Percentiles rank a stretch among this genome's conserved stretches.
Conservation (phyloP, 2,113 vertebrate species). For the Canis aureus region DNA sequence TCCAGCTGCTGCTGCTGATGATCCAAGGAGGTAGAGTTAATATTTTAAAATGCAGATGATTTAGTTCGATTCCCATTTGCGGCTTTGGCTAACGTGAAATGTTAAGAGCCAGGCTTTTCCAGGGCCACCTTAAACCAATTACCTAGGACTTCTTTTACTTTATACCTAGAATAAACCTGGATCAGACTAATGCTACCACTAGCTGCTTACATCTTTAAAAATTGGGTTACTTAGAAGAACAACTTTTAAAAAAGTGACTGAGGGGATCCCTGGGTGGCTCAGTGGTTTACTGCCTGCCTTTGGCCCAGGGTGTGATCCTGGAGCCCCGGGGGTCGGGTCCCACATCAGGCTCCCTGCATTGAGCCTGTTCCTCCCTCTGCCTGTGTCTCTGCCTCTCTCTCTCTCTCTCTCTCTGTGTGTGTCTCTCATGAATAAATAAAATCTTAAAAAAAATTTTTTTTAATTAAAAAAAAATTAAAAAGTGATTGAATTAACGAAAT, state of each 20-base stretch:
- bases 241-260: background rate
- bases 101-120: background rate
- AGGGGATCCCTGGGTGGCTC: background rate
- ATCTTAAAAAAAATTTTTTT: too few species aligned
- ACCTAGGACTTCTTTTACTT: constrained; percentile 27
- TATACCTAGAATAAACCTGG: background rate
- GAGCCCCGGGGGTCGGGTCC: too few species aligned
- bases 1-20: background rate
- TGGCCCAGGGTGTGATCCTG: too few species aligned
- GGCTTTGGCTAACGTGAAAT: background rate
- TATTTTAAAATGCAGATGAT: constrained; percentile 21
- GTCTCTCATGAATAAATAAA: too few species aligned
- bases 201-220: background rate
- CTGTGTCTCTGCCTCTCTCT: too few species aligned
- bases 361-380: too few species aligned
- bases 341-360: too few species aligned
- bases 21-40: background rate
- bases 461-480: background rate
- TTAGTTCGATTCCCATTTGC: background rate
- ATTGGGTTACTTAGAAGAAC: constrained; percentile 32
- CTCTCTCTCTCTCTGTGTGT: too few species aligned
- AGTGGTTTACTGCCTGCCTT: too few species aligned
- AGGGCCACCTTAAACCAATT: background rate
- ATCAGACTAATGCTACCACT: constrained; percentile 4
- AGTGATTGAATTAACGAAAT: constrained; percentile 1